These are phyloP conservation scores for Coregonus suidteri DNA, from an alignment of 2,797 vertebrate species.

Conservation along the genomic window DNA sequence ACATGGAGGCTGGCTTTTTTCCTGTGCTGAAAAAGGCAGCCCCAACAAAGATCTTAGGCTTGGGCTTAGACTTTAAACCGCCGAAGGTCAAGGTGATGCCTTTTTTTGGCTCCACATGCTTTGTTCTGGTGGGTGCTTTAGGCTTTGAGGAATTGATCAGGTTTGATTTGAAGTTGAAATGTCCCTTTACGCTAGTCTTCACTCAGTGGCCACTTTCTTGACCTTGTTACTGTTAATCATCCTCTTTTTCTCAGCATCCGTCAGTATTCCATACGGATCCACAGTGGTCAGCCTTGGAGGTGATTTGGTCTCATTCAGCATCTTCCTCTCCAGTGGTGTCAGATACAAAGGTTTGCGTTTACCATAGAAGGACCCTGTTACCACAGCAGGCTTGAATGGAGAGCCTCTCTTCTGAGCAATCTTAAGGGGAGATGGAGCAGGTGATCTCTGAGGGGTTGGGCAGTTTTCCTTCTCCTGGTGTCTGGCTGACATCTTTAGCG, in stretches of 20 bases:
- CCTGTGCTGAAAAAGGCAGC: constrained; percentile 87
- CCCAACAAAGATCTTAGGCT: constrained; percentile 84
- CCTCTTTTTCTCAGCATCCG: constrained; percentile 38
- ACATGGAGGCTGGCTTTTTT: constrained; percentile 76
- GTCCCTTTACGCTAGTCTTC: constrained; percentile 48
- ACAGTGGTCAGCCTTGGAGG: constrained; percentile 24
- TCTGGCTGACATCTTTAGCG: constrained; percentile 24
- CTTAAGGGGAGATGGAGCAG: constrained; percentile 22
- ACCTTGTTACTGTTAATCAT: constrained; percentile 41
- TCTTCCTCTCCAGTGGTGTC: constrained; percentile 85
- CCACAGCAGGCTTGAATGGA: constrained; percentile 59
- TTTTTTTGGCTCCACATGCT: constrained; percentile 59
- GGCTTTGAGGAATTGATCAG: background rate
- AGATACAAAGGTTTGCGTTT: constrained; percentile 80
- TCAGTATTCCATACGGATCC: constrained; percentile 17
- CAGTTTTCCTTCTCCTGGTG: constrained; percentile 64
- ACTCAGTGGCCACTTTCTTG: constrained; percentile 34
- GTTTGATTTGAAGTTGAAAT: constrained; percentile 17
- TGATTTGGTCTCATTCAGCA: constrained; percentile 70
- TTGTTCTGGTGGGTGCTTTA: constrained; percentile 7
- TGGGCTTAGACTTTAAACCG: constrained; percentile 70
- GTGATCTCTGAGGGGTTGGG: constrained; percentile 5
- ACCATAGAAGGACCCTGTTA: constrained; percentile 82
- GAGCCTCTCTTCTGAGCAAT: constrained; percentile 38
- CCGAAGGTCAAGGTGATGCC: constrained; percentile 71